Evolutionary conservation across 2,888 invertebrate genomes (phyloP).

Genomic region (Drosophila antonietae): DNA sequence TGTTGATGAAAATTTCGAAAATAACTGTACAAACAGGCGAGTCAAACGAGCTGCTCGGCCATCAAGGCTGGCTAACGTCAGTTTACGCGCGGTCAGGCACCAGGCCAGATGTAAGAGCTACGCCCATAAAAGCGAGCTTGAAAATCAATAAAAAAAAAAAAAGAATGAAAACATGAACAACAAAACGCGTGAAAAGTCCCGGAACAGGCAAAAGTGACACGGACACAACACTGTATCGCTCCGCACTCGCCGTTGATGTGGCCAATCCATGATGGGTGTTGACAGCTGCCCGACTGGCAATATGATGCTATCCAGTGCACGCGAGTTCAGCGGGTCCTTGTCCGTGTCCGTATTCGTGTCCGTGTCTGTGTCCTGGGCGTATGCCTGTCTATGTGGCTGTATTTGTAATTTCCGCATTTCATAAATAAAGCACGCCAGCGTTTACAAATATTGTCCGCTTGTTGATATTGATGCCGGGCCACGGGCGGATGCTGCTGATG

Average conservation of each 20-base stretch:
- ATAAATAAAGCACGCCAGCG: conserved; percentile 71
- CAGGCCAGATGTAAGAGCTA: conserved; percentile 40
- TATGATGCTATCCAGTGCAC: conserved; percentile 49
- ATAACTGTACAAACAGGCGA: conserved; percentile 51
- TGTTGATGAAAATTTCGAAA: conserved; percentile 74
- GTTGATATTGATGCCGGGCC: conserved; percentile 68
- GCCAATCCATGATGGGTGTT: conserved; percentile 13
- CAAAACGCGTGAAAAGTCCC: conserved; percentile 61
- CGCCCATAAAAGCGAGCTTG: conserved; percentile 19
- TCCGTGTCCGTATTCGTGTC: neutral
- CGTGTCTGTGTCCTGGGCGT: neutral
- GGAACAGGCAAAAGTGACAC: conserved; percentile 26
- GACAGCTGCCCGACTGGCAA: conserved; percentile 34
- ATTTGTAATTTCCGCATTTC: conserved; percentile 77
- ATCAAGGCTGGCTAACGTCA: conserved; percentile 30
- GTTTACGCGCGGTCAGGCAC: conserved; percentile 35
- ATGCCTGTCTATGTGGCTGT: conserved; percentile 25
- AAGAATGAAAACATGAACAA: conserved; percentile 7
- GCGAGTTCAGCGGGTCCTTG: conserved; percentile 17
- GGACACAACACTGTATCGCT: conserved; percentile 26
- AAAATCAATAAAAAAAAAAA: conserved; percentile 65
- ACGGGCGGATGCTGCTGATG: neutral
- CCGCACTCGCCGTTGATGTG: conserved; percentile 37
- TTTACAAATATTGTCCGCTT: conserved; percentile 71
- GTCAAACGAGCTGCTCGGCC: conserved; percentile 16